Evolutionary conservation across 2,113 vertebrate species (phyloP).

Genomic region (Hydrolagus affinis): DNA sequence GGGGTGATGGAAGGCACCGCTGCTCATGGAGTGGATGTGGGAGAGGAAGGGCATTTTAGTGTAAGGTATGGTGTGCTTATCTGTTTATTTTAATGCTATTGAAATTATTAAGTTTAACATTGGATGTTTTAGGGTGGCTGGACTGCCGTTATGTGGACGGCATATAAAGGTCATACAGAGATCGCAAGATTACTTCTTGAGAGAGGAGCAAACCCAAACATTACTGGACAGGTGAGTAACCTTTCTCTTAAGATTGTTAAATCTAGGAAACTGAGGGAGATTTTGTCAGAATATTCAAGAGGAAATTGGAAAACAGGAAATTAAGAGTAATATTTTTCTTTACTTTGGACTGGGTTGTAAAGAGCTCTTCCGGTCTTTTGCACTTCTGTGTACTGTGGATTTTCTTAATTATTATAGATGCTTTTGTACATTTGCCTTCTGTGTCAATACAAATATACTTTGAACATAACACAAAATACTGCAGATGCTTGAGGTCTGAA

Average conservation of each 20-base stretch:
- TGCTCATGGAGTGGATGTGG: no score
- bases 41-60: no score
- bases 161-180: slow-evolving; percentile 82
- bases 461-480: no score
- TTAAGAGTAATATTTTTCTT: slow-evolving; percentile 4
- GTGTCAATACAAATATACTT: no score
- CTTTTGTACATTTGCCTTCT: no score
- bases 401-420: no score
- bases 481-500: no score
- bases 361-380: no score
- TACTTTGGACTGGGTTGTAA: not conserved
- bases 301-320: no score
- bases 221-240: slow-evolving; percentile 83
- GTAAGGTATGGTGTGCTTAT: no score
- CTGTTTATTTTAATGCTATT: not conserved
- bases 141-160: slow-evolving; percentile 94
- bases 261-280: not conserved
- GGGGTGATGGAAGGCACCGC: no score
- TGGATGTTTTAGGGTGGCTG: slow-evolving; percentile 73
- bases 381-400: no score
- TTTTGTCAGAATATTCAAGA: not conserved
- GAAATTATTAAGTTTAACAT: not conserved
- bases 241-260: not conserved
- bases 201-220: slow-evolving; percentile 83
- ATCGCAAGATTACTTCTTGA: slow-evolving; percentile 76